Evolutionary conservation across 2,888 invertebrate genomes (phyloP).

Genomic region (Ichneumoninae sp.): DNA sequence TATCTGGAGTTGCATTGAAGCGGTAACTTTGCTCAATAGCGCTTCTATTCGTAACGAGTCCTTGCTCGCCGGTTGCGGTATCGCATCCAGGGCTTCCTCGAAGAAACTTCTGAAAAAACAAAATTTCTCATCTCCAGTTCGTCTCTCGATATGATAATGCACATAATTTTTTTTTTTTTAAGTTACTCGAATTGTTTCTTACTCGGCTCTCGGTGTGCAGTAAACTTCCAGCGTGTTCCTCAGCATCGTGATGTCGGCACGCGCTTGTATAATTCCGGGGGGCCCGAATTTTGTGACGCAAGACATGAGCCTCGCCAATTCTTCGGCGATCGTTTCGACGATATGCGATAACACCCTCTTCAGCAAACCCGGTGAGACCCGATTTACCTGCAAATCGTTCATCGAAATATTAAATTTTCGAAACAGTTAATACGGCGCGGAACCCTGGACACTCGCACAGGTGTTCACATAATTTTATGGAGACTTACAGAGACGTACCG

Average conservation of each 20-base stretch:
- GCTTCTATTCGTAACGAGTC: slow-evolving; percentile 82
- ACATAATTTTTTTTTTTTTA: too few relatives aligned
- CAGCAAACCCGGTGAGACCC: slow-evolving; percentile 92
- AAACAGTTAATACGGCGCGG: neutral
- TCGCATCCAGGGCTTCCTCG: slow-evolving; percentile 92
- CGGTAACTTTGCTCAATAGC: slow-evolving; percentile 78
- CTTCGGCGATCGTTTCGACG: slow-evolving; percentile 96
- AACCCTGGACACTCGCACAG: neutral
- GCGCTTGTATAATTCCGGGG: slow-evolving; percentile 91
- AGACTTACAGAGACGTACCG: too few relatives aligned
- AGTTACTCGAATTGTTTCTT: slow-evolving; percentile 71
- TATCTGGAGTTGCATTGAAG: slow-evolving; percentile 81
- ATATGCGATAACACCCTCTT: slow-evolving; percentile 90
- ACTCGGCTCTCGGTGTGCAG: slow-evolving; percentile 89
- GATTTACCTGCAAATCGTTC: slow-evolving; percentile 87
- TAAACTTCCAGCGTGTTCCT: slow-evolving; percentile 88
- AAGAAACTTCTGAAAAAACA: slow-evolving; percentile 88
- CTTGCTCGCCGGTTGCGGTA: slow-evolving; percentile 88
- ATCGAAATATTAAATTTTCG: neutral
- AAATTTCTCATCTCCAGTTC: neutral
- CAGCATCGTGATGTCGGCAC: slow-evolving; percentile 90
- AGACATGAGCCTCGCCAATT: slow-evolving; percentile 94
- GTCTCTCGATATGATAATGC: neutral
- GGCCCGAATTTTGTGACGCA: slow-evolving; percentile 90
- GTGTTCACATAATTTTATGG: neutral